Base-by-base conservation (phyloP, 2,888 invertebrate genomes). In the Drosophila emarginata region DNA sequence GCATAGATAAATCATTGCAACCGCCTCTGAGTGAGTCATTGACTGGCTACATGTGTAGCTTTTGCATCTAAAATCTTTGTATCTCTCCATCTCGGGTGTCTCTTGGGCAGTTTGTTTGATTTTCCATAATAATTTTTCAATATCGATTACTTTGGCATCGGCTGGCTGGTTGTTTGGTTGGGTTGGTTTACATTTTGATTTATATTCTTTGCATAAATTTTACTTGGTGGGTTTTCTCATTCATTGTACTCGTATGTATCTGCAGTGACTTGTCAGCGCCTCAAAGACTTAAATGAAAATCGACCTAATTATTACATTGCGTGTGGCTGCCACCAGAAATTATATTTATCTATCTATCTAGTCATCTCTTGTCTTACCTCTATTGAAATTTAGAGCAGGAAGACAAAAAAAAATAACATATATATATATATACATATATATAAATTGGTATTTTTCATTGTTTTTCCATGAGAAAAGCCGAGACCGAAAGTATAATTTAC, bases 71-170 rank as follows among this genome's bases (percentile, higher is more conserved):
- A 57, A 58, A 68, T 62, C 74, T 61, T 32, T 61, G 63, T 57
- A 67, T 63, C 58, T 52, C 64, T 45, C 14, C 32, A 32, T 32
- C 32, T 32, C 32, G 11, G 12, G 53, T 28, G 51, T 66, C 67
- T 63, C 67, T 62, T 72, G 79, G 73, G 69, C 65, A 61, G 64
- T 71, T 7, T 58, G 65, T 71, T 71, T 79, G 79, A 79, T 84
- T 87, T 76, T 79, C 80, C 72, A 77, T 87, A 80, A 82, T 86
- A 75, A 77, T 86, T 79, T 84, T 86, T 77, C 77, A 83, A 84
- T 80, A 78, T 77, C 62, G 32, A 64, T 60, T 79, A 84, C 80
- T 78, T 84, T 84, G 81, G 83, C 78, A 61, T 45, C 45, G 18
- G 45, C 45, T 45, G n/a, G 18, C 18, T 45, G 64, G 64, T 51